A percentile compares a stretch with the other conserved stretches of the same genome.
phyloP scores from a whole-genome alignment of 1,140 invertebrate species.

The Trialeurodes vaporariorum region DNA sequence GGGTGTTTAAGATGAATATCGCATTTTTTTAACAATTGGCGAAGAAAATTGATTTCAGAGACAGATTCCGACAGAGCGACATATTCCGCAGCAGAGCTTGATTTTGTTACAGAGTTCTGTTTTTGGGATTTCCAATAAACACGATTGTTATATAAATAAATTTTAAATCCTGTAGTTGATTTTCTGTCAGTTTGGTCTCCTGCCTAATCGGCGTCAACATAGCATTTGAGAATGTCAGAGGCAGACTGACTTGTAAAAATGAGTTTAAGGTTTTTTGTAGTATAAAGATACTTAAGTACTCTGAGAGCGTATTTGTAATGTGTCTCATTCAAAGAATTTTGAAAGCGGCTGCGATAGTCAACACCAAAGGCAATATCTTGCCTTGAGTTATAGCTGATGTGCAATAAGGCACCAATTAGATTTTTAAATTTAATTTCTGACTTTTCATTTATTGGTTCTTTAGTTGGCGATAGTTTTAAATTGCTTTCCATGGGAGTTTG shows the following conservation, averaged over 20 bases:
- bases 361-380: slow-evolving; percentile 5
- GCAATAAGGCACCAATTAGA: slow-evolving; percentile 8
- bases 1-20: not conserved
- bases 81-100: slow-evolving; percentile 26
- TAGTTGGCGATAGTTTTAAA: not conserved
- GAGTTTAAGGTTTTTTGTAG: not conserved
- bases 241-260: not conserved
- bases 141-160: slow-evolving; percentile 24
- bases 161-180: slow-evolving; percentile 33
- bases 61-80: slow-evolving; percentile 22
- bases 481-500: not conserved
- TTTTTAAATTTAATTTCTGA: not conserved
- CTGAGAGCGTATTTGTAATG: slow-evolving; percentile 8
- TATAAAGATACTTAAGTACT: slow-evolving; percentile 7
- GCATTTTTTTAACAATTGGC: not conserved
- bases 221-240: slow-evolving; percentile 16
- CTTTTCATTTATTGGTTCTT: not conserved
- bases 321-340: not conserved
- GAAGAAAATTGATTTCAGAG: slow-evolving; percentile 15
- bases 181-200: slow-evolving; percentile 28
- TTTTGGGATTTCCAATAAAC: slow-evolving; percentile 26
- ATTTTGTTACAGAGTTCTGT: slow-evolving; percentile 23
- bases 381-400: not conserved
- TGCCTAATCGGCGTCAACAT: slow-evolving; percentile 35
- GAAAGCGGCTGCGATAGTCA: slow-evolving; percentile 6